Base-by-base conservation (phyloP, 2,113 vertebrate species). In the Amblyopsis rosae region DNA sequence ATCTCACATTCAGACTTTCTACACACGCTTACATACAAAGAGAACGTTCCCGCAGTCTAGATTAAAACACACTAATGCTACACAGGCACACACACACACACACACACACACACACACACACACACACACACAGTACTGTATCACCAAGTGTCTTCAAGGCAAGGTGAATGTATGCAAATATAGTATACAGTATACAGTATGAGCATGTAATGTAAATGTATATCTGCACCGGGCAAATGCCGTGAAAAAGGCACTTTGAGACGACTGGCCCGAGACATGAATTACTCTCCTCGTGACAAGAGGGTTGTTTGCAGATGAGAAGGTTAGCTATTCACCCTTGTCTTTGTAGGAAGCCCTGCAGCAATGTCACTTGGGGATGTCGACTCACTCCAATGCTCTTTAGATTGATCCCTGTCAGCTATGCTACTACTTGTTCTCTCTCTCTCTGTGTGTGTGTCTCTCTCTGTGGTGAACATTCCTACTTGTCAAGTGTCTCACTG, bases 361-460 rank as follows among this genome's bases (percentile, higher is more conserved):
- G 80, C 75, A 59, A 72, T 79, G 73, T 72, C 51, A 69, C 77
- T 81, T 74, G 69, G 59, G 64, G 51, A 67, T 71, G 65, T 57
- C 58, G 69, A 79, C 71, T 79, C 75, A 73, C 83, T 79, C 54
- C 61, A 66, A 6, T 75, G 81, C 68, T 53, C 82, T 67, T 65
- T 63, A 54, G 68, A 86, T 76, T 80, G 74, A 82, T 80, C 68
- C 35, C 77, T 73, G 16, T 35, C 69, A 59, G 81, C 70, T 67
- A 78, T 57, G 65, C 67, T 66, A 59, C 65, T 70, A 9, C 9
- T 17, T 33, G 26, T 17, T 12, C 9, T 9, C 10, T 26, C 1
- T 50, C 16, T 51, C 48, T 53, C 1, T 62, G 16, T 65, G 26
- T 54, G 62, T n/a, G 46, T 11, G 47, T 33, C 12, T n/a, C 8